A percentile compares a stretch with the other conserved stretches of the same genome.
Evolutionary conservation across 2,888 invertebrate species (phyloP).

Genomic region (Caenorhabditis zanzibari): DNA sequence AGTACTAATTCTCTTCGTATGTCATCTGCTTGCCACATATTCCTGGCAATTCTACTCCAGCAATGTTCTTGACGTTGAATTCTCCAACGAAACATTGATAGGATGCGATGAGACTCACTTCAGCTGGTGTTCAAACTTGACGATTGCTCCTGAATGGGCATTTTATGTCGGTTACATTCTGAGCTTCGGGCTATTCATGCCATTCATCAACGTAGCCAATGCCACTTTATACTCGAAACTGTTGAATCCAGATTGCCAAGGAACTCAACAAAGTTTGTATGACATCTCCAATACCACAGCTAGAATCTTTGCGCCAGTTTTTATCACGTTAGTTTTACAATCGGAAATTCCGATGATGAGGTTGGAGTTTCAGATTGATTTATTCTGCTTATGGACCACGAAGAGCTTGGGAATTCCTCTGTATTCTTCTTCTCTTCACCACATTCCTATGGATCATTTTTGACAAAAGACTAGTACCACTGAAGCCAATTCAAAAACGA

Average conservation of each 20-base stretch:
- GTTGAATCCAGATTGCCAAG: constrained; percentile 58
- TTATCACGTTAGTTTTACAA: constrained; percentile 43
- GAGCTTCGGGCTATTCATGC: constrained; percentile 60
- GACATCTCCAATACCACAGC: constrained; percentile 63
- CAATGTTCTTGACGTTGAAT: constrained; percentile 14
- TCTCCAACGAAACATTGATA: constrained; percentile 36
- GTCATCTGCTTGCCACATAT: constrained; percentile 55
- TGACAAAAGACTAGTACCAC: constrained; percentile 54
- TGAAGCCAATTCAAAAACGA: constrained; percentile 53
- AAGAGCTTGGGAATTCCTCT: constrained; percentile 60
- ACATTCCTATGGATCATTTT: constrained; percentile 61
- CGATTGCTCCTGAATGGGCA: constrained; percentile 46
- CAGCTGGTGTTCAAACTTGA: constrained; percentile 37
- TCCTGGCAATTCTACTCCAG: constrained; percentile 59
- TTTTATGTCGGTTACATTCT: constrained; percentile 61
- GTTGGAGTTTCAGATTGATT: constrained; percentile 38
- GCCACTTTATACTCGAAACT: constrained; percentile 62
- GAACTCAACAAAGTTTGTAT: constrained; percentile 63
- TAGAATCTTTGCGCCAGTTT: constrained; percentile 57
- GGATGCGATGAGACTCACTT: constrained; percentile 52
- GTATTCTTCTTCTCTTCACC: constrained; percentile 49
- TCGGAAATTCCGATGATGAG: neutral
- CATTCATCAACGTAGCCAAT: constrained; percentile 62
- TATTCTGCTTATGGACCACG: constrained; percentile 52
- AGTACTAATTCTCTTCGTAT: constrained; percentile 49